These are phyloP conservation scores for Hippocampus mohnikei DNA, from an alignment of 2,113 vertebrate species.

Conservation along the genomic window DNA sequence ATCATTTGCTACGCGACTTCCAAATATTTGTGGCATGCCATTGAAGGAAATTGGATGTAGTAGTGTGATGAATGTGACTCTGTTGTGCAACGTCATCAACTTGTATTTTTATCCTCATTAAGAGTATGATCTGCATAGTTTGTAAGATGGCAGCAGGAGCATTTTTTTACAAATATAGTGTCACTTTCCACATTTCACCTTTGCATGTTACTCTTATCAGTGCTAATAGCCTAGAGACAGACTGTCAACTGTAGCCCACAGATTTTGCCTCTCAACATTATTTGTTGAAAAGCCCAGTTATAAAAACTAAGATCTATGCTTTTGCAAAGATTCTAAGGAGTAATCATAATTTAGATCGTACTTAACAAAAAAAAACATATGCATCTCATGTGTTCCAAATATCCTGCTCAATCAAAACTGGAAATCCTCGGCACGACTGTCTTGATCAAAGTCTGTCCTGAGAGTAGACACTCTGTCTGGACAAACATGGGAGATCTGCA, in stretches of 20 bases:
- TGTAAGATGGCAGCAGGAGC: not conserved
- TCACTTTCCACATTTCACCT: not conserved
- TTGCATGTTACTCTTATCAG: not conserved
- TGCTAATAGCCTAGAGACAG: not conserved
- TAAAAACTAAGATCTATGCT: not conserved
- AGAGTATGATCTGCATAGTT: not conserved
- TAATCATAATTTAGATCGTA: not conserved
- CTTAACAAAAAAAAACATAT: not conserved
- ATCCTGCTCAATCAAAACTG: conserved; percentile 2
- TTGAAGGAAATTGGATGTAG: not conserved
- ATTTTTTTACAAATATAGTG: not conserved
- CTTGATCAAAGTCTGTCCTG: conserved; percentile 3
- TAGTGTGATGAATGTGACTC: not conserved
- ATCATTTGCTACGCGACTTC: not conserved
- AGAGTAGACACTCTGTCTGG: conserved; percentile 2
- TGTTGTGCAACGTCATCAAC: not conserved
- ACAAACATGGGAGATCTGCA: conserved; percentile 3
- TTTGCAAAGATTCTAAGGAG: not conserved
- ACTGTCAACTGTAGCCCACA: not conserved
- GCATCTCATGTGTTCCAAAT: not conserved
- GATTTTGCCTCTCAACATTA: not conserved
- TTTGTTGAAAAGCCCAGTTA: not conserved
- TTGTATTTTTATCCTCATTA: conserved; percentile 1
- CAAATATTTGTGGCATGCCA: conserved; percentile 2
- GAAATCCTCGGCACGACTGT: conserved; percentile 7